Evolutionary conservation across 2,797 vertebrate genomes (phyloP).

Genomic region (Rachycentron canadum): DNA sequence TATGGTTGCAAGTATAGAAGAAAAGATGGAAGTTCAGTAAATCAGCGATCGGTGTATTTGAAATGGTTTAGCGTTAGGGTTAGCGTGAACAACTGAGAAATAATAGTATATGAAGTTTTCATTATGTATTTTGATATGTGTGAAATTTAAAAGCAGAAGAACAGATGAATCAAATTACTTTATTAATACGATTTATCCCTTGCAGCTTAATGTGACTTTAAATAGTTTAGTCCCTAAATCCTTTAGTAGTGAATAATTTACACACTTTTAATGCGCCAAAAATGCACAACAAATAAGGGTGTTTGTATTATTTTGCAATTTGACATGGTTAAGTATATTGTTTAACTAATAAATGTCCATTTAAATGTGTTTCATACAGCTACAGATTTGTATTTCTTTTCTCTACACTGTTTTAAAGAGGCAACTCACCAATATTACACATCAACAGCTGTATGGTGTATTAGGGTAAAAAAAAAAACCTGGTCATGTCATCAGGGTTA

Average conservation of each 20-base stretch:
- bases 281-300: neutral
- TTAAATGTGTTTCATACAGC: neutral
- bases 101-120: neutral
- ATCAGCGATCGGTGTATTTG: neutral
- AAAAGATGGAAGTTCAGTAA: neutral
- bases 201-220: neutral
- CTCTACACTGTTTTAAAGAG: neutral
- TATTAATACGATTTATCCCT: neutral
- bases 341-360: neutral
- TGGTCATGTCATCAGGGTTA: neutral
- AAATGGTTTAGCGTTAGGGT: neutral
- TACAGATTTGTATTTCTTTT: neutral
- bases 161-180: neutral
- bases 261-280: constrained; percentile 1
- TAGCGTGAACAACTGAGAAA: neutral
- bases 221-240: neutral
- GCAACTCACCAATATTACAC: no score
- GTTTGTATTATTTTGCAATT: neutral
- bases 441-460: neutral
- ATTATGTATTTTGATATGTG: neutral
- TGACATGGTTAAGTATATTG: neutral
- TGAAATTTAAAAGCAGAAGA: neutral
- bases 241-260: neutral
- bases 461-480: neutral
- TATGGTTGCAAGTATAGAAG: neutral